Evolutionary conservation across 2,113 vertebrate species (phyloP).

Genomic region (Ctenodactylus gundi): DNA sequence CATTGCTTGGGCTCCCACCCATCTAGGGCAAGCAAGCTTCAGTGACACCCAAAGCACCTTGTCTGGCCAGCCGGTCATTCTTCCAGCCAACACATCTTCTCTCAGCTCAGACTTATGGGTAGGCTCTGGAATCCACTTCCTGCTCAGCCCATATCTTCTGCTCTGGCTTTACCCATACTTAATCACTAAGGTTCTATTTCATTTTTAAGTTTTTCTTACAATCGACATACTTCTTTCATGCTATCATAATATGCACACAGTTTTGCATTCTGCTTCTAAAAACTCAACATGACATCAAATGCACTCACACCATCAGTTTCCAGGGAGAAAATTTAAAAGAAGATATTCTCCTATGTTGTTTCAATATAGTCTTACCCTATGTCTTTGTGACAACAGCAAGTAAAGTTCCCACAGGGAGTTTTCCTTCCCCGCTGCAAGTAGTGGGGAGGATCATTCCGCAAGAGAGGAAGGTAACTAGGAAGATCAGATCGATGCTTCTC

Average conservation of each 20-base stretch:
- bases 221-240: not conserved
- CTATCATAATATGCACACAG: not conserved
- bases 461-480: not conserved
- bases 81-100: not conserved
- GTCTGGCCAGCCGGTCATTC: not conserved
- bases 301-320: not conserved
- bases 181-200: not conserved
- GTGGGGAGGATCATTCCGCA: not conserved
- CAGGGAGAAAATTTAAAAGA: not conserved
- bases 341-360: not conserved
- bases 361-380: not conserved
- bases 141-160: not conserved
- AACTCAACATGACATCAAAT: not conserved
- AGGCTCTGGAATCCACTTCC: not conserved
- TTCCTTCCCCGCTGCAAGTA: not conserved
- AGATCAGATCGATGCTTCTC: not conserved
- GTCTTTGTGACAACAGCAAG: not conserved
- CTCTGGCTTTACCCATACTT: not conserved
- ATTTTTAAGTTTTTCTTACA: not conserved
- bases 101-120: not conserved
- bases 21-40: rapidly evolving
- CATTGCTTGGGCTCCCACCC: not conserved
- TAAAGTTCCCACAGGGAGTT: not conserved
- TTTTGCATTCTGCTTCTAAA: not conserved
- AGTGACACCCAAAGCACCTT: rapidly evolving